Evolutionary conservation across 1,140 invertebrate species (phyloP).

Genomic region (Alviniconcha marisindica): DNA sequence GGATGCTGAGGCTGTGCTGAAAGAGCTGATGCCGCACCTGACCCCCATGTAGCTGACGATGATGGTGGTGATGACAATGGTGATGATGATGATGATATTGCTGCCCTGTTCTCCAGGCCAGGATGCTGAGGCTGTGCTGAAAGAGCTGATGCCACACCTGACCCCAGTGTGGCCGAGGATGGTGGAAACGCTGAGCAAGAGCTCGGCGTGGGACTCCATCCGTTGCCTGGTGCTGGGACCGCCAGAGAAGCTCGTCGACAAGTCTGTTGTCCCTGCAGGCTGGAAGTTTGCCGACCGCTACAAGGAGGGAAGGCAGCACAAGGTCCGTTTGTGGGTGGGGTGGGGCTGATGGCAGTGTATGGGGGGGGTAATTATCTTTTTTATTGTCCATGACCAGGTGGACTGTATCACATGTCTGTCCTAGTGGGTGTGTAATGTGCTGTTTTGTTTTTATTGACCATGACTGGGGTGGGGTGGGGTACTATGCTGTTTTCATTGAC

Average conservation of each 20-base stretch:
- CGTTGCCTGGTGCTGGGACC: slow-evolving; percentile 35
- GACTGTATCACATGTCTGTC: no score
- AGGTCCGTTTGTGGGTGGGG: no score
- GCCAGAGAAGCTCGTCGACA: slow-evolving; percentile 19
- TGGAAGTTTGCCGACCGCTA: slow-evolving; percentile 32
- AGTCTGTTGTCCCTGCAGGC: slow-evolving; percentile 13
- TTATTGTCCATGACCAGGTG: no score
- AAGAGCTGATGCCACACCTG: slow-evolving; percentile 19
- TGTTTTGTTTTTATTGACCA: no score
- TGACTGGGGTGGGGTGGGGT: not conserved
- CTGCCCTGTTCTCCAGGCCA: not conserved
- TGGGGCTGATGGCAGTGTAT: no score
- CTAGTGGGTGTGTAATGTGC: no score
- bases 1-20: slow-evolving; percentile 4
- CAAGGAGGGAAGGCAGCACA: slow-evolving; percentile 10
- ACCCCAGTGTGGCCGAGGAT: slow-evolving; percentile 14
- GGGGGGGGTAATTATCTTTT: no score
- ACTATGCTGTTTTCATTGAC: not conserved
- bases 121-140: slow-evolving; percentile 4
- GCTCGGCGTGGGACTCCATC: slow-evolving; percentile 29
- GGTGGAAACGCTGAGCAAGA: slow-evolving; percentile 36
- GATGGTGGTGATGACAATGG: not conserved
- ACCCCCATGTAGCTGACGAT: not conserved
- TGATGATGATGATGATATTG: not conserved
- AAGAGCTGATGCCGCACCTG: slow-evolving; percentile 19